Evolutionary conservation across 2,888 invertebrate species (phyloP).

Genomic region (Drosophila mettleri): DNA sequence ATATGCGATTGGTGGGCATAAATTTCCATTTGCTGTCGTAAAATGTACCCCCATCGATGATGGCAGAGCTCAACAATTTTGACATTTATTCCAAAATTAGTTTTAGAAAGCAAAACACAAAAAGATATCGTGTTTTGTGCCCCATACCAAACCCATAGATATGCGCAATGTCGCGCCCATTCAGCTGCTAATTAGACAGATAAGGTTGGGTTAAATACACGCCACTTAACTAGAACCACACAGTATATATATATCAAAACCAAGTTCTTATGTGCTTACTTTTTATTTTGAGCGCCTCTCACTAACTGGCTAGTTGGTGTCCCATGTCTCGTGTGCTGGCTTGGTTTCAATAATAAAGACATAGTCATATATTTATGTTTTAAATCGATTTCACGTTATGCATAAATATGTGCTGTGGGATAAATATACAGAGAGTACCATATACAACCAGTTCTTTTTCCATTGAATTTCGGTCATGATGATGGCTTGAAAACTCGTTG

Average conservation of each 20-base stretch:
- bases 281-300: constrained; percentile 8
- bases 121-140: constrained; percentile 73
- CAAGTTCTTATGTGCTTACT: constrained; percentile 15
- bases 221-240: constrained; percentile 32
- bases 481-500: constrained; percentile 58
- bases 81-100: constrained; percentile 77
- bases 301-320: constrained; percentile 9
- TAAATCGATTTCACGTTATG: constrained; percentile 70
- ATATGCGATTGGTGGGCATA: constrained; percentile 52
- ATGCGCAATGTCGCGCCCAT: constrained; percentile 55
- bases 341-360: constrained; percentile 71
- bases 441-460: constrained; percentile 66
- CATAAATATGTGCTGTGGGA: constrained; percentile 38
- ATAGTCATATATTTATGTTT: constrained; percentile 75
- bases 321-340: constrained; percentile 22
- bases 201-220: constrained; percentile 50
- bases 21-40: constrained; percentile 56
- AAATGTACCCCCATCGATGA: constrained; percentile 72
- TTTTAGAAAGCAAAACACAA: constrained; percentile 64
- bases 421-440: constrained; percentile 41
- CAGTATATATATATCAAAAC: constrained; percentile 3
- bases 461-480: constrained; percentile 56
- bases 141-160: constrained; percentile 37
- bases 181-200: constrained; percentile 75
- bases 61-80: constrained; percentile 49